Evolutionary conservation across 1,140 invertebrate genomes (phyloP).

Genomic region (Cepaea nemoralis): DNA sequence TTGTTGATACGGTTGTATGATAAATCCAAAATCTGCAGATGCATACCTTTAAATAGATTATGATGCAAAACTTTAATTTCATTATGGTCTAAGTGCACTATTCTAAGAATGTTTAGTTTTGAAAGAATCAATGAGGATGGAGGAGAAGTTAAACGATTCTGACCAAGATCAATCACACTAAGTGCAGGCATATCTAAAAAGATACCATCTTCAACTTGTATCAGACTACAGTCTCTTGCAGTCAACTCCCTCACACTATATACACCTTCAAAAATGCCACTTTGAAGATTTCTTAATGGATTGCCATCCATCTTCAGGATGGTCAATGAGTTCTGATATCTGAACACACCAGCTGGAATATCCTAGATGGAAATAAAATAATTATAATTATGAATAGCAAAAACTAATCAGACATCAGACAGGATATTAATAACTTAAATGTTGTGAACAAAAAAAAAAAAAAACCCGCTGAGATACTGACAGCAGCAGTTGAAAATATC

Average conservation of each 20-base stretch:
- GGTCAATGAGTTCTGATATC: conserved; percentile 41
- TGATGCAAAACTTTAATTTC: conserved; percentile 41
- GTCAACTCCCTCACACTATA: conserved; percentile 44
- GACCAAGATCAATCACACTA: conserved; percentile 49
- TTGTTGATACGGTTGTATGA: conserved; percentile 52
- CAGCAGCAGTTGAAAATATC: too few species aligned
- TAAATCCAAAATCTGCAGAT: conserved; percentile 49
- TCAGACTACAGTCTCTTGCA: conserved; percentile 51
- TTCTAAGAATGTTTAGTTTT: conserved; percentile 42
- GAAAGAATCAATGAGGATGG: conserved; percentile 41
- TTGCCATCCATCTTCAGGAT: conserved; percentile 54
- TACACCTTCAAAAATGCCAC: conserved; percentile 50
- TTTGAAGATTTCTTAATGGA: conserved; percentile 47
- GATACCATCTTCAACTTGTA: conserved; percentile 46
- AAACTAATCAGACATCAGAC: too few species aligned
- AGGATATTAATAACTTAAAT: too few species aligned
- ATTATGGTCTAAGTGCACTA: conserved; percentile 52
- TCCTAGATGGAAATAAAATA: conserved; percentile 15
- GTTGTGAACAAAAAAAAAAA: too few species aligned
- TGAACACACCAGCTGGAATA: conserved; percentile 45
- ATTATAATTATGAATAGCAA: too few species aligned
- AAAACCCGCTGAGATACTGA: too few species aligned
- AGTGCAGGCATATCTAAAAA: conserved; percentile 48
- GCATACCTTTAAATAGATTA: conserved; percentile 52
- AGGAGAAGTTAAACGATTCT: conserved; percentile 48